Percentiles rank a stretch among this genome's conserved stretches.
These are phyloP conservation scores for Neolamprologus variostigma DNA, from an alignment of 2,113 vertebrate species.

Conservation along the genomic window DNA sequence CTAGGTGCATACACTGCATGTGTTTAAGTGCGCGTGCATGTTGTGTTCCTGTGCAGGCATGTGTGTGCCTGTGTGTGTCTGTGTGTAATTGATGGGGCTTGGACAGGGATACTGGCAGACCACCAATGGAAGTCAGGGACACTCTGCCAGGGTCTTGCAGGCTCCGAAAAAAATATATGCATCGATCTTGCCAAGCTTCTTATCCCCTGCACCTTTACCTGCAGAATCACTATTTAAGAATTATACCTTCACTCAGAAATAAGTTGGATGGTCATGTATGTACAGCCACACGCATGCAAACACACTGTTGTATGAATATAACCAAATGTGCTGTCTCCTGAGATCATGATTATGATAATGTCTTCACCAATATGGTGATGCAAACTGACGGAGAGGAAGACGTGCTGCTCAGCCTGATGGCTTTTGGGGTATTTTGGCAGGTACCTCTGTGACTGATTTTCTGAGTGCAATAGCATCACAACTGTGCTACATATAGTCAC, in stretches of 20 bases:
- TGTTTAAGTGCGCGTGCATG: background rate
- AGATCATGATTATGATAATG: constrained; percentile 24
- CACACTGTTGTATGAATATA: background rate
- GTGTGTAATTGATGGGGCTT: background rate
- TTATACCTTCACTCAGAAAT: background rate
- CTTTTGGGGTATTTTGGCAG: background rate
- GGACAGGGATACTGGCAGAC: constrained; percentile 21
- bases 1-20: background rate
- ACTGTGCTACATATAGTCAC: background rate
- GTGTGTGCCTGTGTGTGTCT: background rate
- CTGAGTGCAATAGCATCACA: background rate
- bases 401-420: background rate
- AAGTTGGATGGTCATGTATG: background rate
- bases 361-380: constrained; percentile 20
- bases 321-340: background rate
- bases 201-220: background rate
- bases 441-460: background rate
- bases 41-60: background rate
- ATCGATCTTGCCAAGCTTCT: background rate
- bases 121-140: constrained; percentile 4
- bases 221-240: background rate
- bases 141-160: background rate
- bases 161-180: background rate
- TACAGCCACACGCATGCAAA: background rate
- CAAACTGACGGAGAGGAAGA: background rate